A percentile compares a stretch with the other conserved stretches of the same genome.
Evolutionary conservation across 2,113 vertebrate species (phyloP).

Genomic region (Odontesthes bonariensis): DNA sequence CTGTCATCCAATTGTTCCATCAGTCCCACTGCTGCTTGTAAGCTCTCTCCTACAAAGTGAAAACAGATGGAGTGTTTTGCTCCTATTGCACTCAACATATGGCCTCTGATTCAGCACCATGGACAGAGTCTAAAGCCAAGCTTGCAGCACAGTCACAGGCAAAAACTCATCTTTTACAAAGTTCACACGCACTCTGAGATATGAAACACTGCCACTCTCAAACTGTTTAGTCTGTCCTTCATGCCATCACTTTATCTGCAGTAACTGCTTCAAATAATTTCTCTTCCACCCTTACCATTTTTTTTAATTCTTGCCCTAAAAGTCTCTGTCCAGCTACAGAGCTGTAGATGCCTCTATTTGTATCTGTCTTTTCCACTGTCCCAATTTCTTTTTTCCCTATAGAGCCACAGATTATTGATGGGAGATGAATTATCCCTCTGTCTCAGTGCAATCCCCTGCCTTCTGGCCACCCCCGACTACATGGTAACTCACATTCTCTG

Average conservation of each 20-base stretch:
- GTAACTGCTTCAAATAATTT: slow-evolving; percentile 38
- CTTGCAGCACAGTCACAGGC: slow-evolving; percentile 1
- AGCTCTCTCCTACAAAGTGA: neutral
- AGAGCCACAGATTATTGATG: slow-evolving; percentile 16
- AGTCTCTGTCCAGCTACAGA: slow-evolving; percentile 27
- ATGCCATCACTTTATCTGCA: slow-evolving; percentile 26
- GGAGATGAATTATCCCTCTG: slow-evolving; percentile 28
- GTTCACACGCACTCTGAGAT: neutral
- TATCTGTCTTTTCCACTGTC: slow-evolving; percentile 3
- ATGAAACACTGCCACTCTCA: slow-evolving; percentile 29
- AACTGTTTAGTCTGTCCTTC: slow-evolving; percentile 21
- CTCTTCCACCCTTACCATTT: slow-evolving; percentile 7
- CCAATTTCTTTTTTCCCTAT: slow-evolving; percentile 22
- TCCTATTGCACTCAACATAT: neutral
- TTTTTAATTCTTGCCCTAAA: slow-evolving; percentile 19
- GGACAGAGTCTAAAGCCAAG: slow-evolving; percentile 43
- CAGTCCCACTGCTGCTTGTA: neutral
- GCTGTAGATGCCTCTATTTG: neutral
- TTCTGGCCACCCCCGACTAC: slow-evolving; percentile 2
- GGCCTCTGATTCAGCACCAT: slow-evolving; percentile 52
- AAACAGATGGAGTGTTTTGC: slow-evolving; percentile 32
- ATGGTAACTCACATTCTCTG: slow-evolving; percentile 38
- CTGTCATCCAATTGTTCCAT: neutral
- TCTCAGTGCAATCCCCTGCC: slow-evolving; percentile 5
- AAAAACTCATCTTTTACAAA: slow-evolving; percentile 10